These are phyloP conservation scores for Dreissena rostriformis DNA, from an alignment of 1,140 invertebrate species.

Conservation along the genomic window DNA sequence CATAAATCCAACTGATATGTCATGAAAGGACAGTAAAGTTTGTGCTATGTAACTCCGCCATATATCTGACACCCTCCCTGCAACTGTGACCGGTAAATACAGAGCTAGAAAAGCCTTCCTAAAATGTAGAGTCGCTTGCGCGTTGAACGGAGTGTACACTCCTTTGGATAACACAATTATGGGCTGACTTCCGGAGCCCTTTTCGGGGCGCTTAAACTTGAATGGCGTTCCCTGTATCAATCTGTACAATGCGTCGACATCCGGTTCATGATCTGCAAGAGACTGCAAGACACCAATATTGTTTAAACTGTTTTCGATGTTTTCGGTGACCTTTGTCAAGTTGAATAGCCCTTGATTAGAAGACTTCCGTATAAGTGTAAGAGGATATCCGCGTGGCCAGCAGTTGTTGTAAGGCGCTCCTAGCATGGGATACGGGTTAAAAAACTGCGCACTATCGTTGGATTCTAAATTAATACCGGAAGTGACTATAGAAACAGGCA, in stretches of 20 bases:
- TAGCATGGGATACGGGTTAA: slow-evolving; percentile 50
- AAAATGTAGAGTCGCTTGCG: slow-evolving; percentile 48
- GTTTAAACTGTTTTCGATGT: background rate
- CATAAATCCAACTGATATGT: slow-evolving; percentile 34
- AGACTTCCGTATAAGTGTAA: slow-evolving; percentile 22
- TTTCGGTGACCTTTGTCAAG: background rate
- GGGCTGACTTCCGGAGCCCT: background rate
- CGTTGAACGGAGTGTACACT: slow-evolving; percentile 51
- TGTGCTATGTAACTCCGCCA: slow-evolving; percentile 55
- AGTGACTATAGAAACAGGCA: background rate
- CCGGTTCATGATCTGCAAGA: slow-evolving; percentile 47
- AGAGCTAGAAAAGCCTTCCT: slow-evolving; percentile 21
- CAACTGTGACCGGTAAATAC: slow-evolving; percentile 39
- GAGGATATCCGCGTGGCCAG: slow-evolving; percentile 52
- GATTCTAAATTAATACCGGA: no score
- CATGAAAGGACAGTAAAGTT: background rate
- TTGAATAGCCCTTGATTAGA: background rate
- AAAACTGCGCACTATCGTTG: background rate
- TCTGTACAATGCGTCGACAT: slow-evolving; percentile 57
- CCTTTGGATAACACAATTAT: slow-evolving; percentile 32
- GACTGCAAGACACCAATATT: slow-evolving; percentile 46
- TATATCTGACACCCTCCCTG: slow-evolving; percentile 50
- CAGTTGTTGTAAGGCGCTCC: background rate
- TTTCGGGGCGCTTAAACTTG: slow-evolving; percentile 7
- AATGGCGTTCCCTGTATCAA: slow-evolving; percentile 42